Conservation (phyloP, 2,888 invertebrate genomes). For the Agapostemon virescens region DNA sequence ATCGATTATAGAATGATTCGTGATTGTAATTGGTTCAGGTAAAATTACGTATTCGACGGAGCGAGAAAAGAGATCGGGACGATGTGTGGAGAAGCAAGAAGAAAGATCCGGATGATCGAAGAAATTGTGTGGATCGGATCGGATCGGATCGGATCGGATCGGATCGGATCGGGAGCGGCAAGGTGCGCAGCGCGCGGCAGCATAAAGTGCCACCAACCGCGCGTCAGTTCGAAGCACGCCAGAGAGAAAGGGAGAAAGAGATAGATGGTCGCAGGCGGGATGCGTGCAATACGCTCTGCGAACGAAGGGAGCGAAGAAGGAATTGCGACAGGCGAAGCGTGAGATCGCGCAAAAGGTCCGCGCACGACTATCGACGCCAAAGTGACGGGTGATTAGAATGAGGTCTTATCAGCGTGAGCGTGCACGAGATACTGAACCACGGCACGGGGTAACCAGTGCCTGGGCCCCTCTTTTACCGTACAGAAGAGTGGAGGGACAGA, state of each 20-base stretch:
- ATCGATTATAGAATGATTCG: slow-evolving; percentile 5
- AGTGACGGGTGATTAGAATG: slow-evolving; percentile 70
- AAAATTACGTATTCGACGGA: slow-evolving; percentile 30
- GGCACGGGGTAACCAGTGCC: slow-evolving; percentile 67
- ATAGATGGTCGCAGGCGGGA: background rate
- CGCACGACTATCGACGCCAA: slow-evolving; percentile 49
- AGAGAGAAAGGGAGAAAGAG: background rate
- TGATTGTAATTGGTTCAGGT: slow-evolving; percentile 11
- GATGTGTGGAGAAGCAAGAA: too few species aligned
- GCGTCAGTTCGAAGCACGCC: slow-evolving; percentile 31
- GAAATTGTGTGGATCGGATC: slow-evolving; percentile 30
- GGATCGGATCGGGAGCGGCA: slow-evolving; percentile 16
- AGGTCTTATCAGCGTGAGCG: slow-evolving; percentile 76
- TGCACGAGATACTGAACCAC: slow-evolving; percentile 76
- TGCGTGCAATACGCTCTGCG: slow-evolving; percentile 14
- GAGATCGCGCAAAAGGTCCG: slow-evolving; percentile 42
- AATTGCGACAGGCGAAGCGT: slow-evolving; percentile 30
- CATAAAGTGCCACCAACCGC: slow-evolving; percentile 33
- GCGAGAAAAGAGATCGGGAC: background rate
- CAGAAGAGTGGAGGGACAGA: slow-evolving; percentile 75
- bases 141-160: slow-evolving; percentile 19
- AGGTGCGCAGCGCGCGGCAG: background rate
- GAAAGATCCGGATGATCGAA: slow-evolving; percentile 23
- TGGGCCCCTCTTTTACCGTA: slow-evolving; percentile 68
- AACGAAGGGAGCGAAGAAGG: slow-evolving; percentile 10